Evolutionary conservation across 2,888 invertebrate species (phyloP), one percentile per base, ranked within the genome.

Genomic region (Glaucopsyche alexis): DNA sequence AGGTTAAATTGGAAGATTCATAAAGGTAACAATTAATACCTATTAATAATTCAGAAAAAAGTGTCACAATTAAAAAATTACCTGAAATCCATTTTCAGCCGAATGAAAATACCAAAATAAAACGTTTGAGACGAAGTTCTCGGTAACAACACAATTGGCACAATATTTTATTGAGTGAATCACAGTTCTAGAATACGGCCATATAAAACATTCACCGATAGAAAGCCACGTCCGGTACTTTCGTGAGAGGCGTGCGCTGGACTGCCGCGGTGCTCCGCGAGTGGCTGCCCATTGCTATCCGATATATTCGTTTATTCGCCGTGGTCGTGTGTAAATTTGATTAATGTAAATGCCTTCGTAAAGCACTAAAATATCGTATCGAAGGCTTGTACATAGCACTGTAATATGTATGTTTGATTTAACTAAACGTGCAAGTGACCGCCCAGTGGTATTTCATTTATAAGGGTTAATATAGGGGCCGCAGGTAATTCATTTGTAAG

Each of bases 201-300:
- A 74, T 72, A 76, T 69, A 73, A 72, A 76, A 78, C 78, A 73
- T 79, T 84, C 83, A 83, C 80, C 82, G 80, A 83, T 90, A 90
- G 91, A 91, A 91, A 91, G 89, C 85, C 80, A 80, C 78, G 83
- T 83, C 85, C 83, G 85, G 82, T 81, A 88, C 87, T 89, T 87
- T 86, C 87, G 82, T 87, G 81, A 83, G 79, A 84, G 84, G 88
- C 90, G 91, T 90, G 88, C 89, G 87, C 76, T 81, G 82, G 83
- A 86, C 85, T 83, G 87, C 85, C 84, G 78, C 74, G 84, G 81
- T 84, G 84, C 80, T 79, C 80, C 81, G 83, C 82, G 85, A 90
- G 86, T 90, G 91, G 83, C 79, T 80, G 79, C 80, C 81, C 80
- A 82, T 79, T 82, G 79, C 80, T 81, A 77, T 78, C 76, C 77